These are phyloP conservation scores for Meloidogyne floridensis DNA, from an alignment of 1,140 invertebrate species.

Conservation along the genomic window DNA sequence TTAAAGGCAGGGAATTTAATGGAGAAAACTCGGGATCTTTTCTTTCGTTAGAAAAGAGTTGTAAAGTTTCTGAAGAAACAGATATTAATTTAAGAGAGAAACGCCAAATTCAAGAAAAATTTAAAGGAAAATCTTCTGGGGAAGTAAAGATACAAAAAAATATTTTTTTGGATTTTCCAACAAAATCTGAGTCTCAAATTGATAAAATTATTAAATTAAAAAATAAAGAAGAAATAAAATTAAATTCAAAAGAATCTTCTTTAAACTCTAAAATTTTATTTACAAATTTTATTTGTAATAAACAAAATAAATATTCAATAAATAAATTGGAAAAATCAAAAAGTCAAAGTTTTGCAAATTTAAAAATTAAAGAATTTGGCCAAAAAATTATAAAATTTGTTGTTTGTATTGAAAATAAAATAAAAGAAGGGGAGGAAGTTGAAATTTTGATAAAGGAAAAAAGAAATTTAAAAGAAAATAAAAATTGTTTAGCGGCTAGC, in stretches of 20 bases:
- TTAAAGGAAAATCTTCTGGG: neutral
- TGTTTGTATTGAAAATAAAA: neutral
- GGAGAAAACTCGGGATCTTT: neutral
- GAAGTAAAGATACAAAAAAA: neutral
- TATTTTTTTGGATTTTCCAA: neutral
- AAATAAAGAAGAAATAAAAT: conserved; percentile 5
- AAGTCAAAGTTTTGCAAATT: conserved; percentile 5
- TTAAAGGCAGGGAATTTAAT: neutral
- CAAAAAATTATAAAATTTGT: neutral
- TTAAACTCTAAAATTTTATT: neutral
- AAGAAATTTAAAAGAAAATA: neutral
- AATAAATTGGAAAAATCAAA: neutral
- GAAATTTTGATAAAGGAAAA: conserved; percentile 7
- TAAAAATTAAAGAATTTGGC: neutral
- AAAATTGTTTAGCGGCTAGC: no score
- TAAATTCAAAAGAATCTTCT: conserved; percentile 4
- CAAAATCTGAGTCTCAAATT: neutral
- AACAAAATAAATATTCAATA: neutral
- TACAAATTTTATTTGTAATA: neutral
- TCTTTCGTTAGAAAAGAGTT: neutral
- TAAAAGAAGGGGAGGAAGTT: neutral
- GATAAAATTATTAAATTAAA: conserved; percentile 10
- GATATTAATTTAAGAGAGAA: conserved; percentile 10
- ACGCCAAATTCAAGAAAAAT: conserved; percentile 5
- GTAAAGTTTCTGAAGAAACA: neutral